A percentile compares a stretch with the other conserved stretches of the same genome.
Evolutionary conservation across 2,888 invertebrate species (phyloP).

Genomic region (Brenthis hecate): DNA sequence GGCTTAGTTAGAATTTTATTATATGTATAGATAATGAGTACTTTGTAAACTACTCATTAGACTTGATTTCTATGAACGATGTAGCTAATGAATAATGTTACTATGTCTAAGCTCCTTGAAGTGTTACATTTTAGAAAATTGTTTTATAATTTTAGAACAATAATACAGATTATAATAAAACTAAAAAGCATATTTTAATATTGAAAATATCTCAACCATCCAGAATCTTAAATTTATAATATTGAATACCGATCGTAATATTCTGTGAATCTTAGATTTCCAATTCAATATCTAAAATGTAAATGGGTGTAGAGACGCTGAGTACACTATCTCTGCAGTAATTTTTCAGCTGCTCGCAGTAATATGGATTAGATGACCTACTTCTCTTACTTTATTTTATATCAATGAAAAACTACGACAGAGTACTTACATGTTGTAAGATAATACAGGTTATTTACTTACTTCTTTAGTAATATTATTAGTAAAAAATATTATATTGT

Average conservation of each 20-base stretch:
- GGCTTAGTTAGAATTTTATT: no score
- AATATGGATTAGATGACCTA: constrained; percentile 28
- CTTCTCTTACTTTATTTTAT: constrained; percentile 14
- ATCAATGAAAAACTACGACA: constrained; percentile 4
- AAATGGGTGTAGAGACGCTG: constrained; percentile 9
- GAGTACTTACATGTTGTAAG: background rate
- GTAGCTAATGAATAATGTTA: no score
- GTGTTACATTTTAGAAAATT: no score
- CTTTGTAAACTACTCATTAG: no score
- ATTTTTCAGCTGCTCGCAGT: constrained; percentile 21
- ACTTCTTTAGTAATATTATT: background rate
- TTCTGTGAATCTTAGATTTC: background rate
- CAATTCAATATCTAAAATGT: constrained; percentile 19
- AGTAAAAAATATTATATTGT: background rate
- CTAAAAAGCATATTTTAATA: no score
- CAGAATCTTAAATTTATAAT: background rate
- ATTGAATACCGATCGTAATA: background rate
- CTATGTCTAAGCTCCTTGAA: no score
- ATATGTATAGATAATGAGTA: no score
- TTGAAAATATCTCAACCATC: no score
- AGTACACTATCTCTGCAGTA: constrained; percentile 16
- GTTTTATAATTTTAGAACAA: no score
- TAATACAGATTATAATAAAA: no score
- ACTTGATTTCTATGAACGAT: no score
- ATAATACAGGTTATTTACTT: constrained; percentile 4